Base-by-base conservation (phyloP, 2,888 invertebrate genomes). In the Conomelus anceps region DNA sequence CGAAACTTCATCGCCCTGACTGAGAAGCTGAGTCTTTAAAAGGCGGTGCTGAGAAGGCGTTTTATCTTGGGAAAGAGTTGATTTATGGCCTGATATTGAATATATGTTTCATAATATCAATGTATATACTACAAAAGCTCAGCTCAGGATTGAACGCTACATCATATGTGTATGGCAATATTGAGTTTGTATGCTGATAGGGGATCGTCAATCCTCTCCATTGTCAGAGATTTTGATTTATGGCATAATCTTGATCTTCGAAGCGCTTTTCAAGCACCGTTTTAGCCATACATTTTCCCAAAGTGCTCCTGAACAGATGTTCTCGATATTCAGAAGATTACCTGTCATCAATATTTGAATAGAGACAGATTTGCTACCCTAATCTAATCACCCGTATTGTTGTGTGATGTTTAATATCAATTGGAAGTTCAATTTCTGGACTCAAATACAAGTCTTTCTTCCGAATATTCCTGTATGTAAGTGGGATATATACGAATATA, bases 211-310 rank as follows among this genome's bases (percentile, higher is more conserved):
- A 85, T 85, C 24, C 85, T 85, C 85, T 24, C 85, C 24, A 85
- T 85, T 85, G 85, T 85, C 85, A 85, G 85, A 85, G 17, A 85
- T 85, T 85, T 23, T 85, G 85, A 85, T 85, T 85, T 85, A 85
- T 85, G 85, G 24, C 24, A 24, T 23, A 23, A 85, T 85, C 24
- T 85, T 23, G 85, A 24, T 63, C 63, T 63, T 63, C n/a, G 63
- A 63, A 63, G 63, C 63, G 63, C 63, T 63, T 63, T 63, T 63
- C 63, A 63, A 63, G 63, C 63, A n/a, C n/a, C 63, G 63, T 63
- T 63, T 63, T n/a, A n/a, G 63, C 63, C 63, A 63, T 63, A 63
- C 63, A 63, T 63, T 63, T 63, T 63, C n/a, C n/a, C n/a, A 63
- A 63, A 63, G 63, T 63, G 63, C 7, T 63, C 63, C 26, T n/a